Conservation (phyloP, 2,113 vertebrate species). For the Apeltes quadracus region DNA sequence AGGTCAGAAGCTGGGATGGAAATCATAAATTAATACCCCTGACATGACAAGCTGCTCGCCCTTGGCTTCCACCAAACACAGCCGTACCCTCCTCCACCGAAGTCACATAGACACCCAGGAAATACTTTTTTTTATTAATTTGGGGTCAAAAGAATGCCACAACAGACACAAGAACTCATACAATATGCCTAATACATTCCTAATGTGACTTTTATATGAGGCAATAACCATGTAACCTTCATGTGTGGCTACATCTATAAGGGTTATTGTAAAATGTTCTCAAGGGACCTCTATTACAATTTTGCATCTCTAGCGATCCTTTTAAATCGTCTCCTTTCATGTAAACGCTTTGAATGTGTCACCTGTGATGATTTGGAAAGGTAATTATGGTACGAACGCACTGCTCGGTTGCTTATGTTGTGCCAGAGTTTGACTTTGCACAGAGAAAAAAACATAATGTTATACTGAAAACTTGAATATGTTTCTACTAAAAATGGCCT, state of each 20-base stretch:
- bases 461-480: conserved; percentile 9
- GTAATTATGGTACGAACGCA: background rate
- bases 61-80: conserved; percentile 73
- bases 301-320: conserved; percentile 43
- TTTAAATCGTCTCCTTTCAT: conserved; percentile 33
- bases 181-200: conserved; percentile 63
- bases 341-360: background rate
- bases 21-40: conserved; percentile 86
- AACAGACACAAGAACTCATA: conserved; percentile 60
- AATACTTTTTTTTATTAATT: conserved; percentile 81
- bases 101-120: conserved; percentile 72
- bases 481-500: conserved; percentile 18
- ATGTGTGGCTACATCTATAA: conserved; percentile 50
- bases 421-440: conserved; percentile 9
- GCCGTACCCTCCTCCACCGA: conserved; percentile 61
- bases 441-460: conserved; percentile 12
- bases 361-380: conserved; percentile 26
- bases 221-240: conserved; percentile 61
- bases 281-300: conserved; percentile 49
- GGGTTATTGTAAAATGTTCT: conserved; percentile 52
- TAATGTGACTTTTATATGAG: conserved; percentile 64
- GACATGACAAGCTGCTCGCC: conserved; percentile 80
- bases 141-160: conserved; percentile 74
- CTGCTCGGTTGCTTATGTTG: background rate
- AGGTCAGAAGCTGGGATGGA: conserved; percentile 83